phyloP scores from a whole-genome alignment of 2,113 vertebrate genomes.

The Apaloderma vittatum region DNA sequence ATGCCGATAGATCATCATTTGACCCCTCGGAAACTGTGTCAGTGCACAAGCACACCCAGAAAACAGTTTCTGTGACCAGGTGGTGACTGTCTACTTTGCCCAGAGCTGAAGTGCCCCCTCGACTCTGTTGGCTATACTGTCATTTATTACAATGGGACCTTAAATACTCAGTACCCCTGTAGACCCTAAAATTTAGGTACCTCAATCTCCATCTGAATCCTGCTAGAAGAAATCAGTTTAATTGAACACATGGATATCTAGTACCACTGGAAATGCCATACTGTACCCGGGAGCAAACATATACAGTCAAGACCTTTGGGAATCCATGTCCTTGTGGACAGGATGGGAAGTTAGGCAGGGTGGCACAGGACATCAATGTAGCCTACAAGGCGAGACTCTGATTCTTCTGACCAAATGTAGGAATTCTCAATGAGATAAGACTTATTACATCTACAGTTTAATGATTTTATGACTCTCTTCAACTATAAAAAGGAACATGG shows the following conservation, averaged over 20 bases:
- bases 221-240: background rate
- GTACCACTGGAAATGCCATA: background rate
- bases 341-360: background rate
- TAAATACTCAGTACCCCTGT: background rate
- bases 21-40: background rate
- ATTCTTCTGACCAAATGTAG: background rate
- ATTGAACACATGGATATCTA: background rate
- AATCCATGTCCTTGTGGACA: background rate
- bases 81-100: background rate
- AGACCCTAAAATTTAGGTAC: background rate
- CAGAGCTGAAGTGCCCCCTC: background rate
- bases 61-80: background rate
- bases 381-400: background rate
- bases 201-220: background rate
- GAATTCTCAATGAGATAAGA: background rate
- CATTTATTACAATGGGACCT: background rate
- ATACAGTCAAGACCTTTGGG: background rate
- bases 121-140: fast-evolving
- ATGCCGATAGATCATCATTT: background rate
- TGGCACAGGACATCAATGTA: fast-evolving
- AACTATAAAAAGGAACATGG: background rate
- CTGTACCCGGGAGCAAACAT: background rate
- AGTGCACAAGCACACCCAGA: background rate
- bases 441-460: background rate
- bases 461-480: background rate